Evolutionary conservation across 2,888 invertebrate species (phyloP).

Genomic region (Volucella inanis): DNA sequence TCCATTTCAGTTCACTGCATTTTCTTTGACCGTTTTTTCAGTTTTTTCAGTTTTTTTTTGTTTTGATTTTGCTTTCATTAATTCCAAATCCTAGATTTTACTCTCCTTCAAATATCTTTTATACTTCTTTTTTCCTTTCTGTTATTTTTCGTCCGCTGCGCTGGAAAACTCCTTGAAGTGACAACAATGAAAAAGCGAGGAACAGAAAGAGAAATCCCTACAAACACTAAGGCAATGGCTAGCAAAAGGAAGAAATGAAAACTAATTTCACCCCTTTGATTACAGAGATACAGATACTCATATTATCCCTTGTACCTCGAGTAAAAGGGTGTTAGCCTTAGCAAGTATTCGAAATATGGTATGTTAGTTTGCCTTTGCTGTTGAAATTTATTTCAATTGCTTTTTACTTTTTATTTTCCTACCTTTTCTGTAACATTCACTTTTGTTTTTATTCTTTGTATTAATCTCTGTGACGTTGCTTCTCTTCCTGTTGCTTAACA

Average conservation of each 20-base stretch:
- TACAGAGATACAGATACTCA: slow-evolving; percentile 5
- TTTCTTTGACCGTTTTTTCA: slow-evolving; percentile 57
- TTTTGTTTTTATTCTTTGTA: not conserved
- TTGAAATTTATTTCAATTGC: slow-evolving; percentile 32
- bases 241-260: slow-evolving; percentile 52
- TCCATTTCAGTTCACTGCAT: slow-evolving; percentile 56
- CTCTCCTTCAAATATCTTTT: slow-evolving; percentile 15
- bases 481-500: slow-evolving; percentile 34
- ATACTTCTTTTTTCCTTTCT: not conserved
- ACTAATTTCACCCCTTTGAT: slow-evolving; percentile 68
- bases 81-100: slow-evolving; percentile 48
- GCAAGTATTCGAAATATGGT: slow-evolving; percentile 45
- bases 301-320: slow-evolving; percentile 12
- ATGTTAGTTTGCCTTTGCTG: slow-evolving; percentile 47
- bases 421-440: not conserved
- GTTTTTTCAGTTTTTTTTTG: slow-evolving; percentile 26
- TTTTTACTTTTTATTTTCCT: slow-evolving; percentile 4
- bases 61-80: slow-evolving; percentile 39
- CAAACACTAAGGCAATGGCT: slow-evolving; percentile 56
- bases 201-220: slow-evolving; percentile 2
- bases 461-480: slow-evolving; percentile 9
- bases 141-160: not conserved
- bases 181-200: slow-evolving; percentile 45
- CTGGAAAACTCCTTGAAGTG: slow-evolving; percentile 38
- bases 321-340: slow-evolving; percentile 24